phyloP scores from a whole-genome alignment of 2,797 vertebrate species.

The Pampus argenteus region DNA sequence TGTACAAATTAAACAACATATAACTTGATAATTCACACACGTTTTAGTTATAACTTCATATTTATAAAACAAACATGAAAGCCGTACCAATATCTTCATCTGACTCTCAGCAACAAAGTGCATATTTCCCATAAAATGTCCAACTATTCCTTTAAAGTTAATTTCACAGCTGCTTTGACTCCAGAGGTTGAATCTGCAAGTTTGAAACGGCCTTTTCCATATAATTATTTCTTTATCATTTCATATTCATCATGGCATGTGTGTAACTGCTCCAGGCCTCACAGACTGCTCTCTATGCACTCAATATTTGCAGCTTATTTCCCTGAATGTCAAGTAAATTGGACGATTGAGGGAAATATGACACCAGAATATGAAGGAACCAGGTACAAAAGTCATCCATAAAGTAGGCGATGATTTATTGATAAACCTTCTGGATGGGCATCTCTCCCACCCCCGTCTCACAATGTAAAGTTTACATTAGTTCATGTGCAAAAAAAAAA shows the following conservation, averaged over 20 bases:
- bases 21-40: not conserved
- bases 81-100: not conserved
- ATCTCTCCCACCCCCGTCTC: not conserved
- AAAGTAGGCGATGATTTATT: conserved; percentile 46
- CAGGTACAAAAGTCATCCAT: conserved; percentile 39
- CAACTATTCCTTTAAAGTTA: conserved; percentile 11
- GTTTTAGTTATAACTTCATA: not conserved
- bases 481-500: conserved; percentile 55
- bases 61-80: not conserved
- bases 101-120: not conserved
- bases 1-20: not conserved
- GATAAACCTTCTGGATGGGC: conserved; percentile 23
- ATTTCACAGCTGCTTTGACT: conserved; percentile 28
- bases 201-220: conserved; percentile 40
- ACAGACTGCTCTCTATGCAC: conserved; percentile 84
- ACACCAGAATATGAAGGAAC: conserved; percentile 45
- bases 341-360: conserved; percentile 68
- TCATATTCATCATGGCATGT: conserved; percentile 61
- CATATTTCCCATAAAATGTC: conserved; percentile 25
- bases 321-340: conserved; percentile 86
- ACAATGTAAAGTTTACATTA: conserved; percentile 63
- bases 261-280: conserved; percentile 55
- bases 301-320: conserved; percentile 88
- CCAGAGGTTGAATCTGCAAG: conserved; percentile 30
- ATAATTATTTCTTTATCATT: conserved; percentile 51